Evolutionary conservation across 2,113 vertebrate species (phyloP).

Genomic region (Chaetops frenatus): DNA sequence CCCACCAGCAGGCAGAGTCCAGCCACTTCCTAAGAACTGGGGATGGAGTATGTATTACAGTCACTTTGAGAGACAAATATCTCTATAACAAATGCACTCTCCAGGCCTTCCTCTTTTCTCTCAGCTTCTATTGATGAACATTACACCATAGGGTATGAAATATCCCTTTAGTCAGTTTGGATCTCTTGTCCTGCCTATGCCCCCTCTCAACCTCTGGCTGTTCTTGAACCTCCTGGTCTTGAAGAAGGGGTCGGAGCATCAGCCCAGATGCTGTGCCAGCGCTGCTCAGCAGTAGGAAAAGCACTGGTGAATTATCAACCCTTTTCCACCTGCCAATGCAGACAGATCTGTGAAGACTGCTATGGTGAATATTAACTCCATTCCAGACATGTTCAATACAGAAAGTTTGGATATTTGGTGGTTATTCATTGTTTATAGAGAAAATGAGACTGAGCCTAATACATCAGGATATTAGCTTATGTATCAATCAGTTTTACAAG

Average conservation of each 20-base stretch:
- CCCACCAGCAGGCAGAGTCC: neutral
- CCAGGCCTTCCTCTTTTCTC: neutral
- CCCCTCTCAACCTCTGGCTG: neutral
- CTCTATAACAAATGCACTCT: neutral
- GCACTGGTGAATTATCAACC: neutral
- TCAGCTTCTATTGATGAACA: neutral
- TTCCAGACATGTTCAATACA: neutral
- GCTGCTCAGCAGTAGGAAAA: neutral
- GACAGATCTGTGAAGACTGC: neutral
- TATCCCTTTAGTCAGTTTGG: neutral
- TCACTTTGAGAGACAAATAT: neutral
- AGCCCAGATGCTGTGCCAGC: neutral
- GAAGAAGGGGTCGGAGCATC: neutral
- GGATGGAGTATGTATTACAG: neutral
- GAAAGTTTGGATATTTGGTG: neutral
- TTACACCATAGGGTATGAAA: neutral
- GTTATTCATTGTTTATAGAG: neutral
- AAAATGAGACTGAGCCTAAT: neutral
- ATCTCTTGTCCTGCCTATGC: neutral
- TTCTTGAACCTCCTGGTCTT: neutral
- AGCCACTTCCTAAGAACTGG: neutral
- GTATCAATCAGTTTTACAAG: neutral
- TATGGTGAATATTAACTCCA: neutral
- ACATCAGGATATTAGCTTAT: neutral
- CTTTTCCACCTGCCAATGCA: neutral